phyloP scores from a whole-genome alignment of 2,888 invertebrate species.

The Theodoxus fluviatilis region DNA sequence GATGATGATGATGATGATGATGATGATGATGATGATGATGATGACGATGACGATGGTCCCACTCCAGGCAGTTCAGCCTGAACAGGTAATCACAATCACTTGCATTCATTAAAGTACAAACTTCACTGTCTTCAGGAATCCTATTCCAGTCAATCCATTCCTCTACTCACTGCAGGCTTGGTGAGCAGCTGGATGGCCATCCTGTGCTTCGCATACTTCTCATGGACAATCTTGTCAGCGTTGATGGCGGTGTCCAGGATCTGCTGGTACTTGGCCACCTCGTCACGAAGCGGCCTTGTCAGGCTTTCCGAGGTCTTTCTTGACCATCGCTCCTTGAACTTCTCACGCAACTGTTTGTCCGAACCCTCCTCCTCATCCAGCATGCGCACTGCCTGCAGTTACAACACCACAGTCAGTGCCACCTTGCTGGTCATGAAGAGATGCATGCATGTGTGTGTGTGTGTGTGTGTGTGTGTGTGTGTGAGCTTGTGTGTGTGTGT shows the following conservation, averaged over 20 bases:
- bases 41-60: no score
- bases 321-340: conserved; percentile 93
- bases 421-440: no score
- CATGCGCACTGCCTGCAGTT: no score
- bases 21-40: no score
- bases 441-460: no score
- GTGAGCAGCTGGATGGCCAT: conserved; percentile 85
- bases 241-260: conserved; percentile 89
- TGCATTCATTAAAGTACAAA: background rate
- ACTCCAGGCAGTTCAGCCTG: no score
- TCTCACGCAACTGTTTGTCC: conserved; percentile 83
- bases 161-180: conserved; percentile 69
- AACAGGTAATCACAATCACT: background rate
- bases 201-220: conserved; percentile 81
- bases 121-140: background rate
- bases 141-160: background rate
- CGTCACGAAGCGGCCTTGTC: conserved; percentile 81
- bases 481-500: no score
- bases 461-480: no score
- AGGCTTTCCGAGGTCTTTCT: conserved; percentile 86
- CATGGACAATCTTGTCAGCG: conserved; percentile 82
- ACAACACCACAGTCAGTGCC: no score
- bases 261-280: conserved; percentile 85
- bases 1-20: no score
- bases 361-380: conserved; percentile 90